Evolutionary conservation across 2,888 invertebrate species (phyloP).

Genomic region (Cheiracanthium punctorium): DNA sequence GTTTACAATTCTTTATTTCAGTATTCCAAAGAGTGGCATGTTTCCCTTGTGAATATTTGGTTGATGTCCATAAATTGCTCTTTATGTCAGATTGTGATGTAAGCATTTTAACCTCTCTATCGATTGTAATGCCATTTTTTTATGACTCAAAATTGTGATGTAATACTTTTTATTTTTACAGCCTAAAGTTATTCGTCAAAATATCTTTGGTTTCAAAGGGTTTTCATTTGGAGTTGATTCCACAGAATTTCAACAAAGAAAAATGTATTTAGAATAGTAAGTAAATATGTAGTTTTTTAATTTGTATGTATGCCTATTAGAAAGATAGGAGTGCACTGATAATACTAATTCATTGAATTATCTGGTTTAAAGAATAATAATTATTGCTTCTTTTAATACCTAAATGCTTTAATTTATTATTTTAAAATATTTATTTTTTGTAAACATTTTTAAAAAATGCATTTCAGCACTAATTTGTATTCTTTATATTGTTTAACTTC

Average conservation of each 20-base stretch:
- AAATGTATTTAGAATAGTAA: slow-evolving; percentile 69
- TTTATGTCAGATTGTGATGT: slow-evolving; percentile 68
- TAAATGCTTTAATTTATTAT: too few species aligned
- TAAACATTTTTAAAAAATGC: too few species aligned
- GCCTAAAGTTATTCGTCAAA: slow-evolving; percentile 55
- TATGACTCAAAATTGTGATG: too few species aligned
- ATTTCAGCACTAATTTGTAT: too few species aligned
- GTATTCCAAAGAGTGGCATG: slow-evolving; percentile 67
- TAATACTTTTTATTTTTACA: slow-evolving; percentile 14
- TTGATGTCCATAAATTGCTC: slow-evolving; percentile 62
- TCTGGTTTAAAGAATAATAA: too few species aligned
- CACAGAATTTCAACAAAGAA: slow-evolving; percentile 58
- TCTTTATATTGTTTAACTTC: too few species aligned
- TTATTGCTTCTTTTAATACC: too few species aligned
- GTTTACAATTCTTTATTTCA: slow-evolving; percentile 32
- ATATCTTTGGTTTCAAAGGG: slow-evolving; percentile 64
- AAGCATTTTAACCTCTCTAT: slow-evolving; percentile 20
- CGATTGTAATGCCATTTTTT: neutral
- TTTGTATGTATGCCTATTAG: too few species aligned
- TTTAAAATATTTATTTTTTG: too few species aligned
- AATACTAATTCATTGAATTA: too few species aligned
- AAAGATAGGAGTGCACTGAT: too few species aligned
- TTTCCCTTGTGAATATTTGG: slow-evolving; percentile 65
- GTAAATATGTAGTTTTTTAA: too few species aligned
- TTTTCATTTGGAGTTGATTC: slow-evolving; percentile 45